A percentile compares a stretch with the other conserved stretches of the same genome.
Evolutionary conservation across 1,140 invertebrate genomes (phyloP).

Genomic region (Lamellibrachia luymesi): DNA sequence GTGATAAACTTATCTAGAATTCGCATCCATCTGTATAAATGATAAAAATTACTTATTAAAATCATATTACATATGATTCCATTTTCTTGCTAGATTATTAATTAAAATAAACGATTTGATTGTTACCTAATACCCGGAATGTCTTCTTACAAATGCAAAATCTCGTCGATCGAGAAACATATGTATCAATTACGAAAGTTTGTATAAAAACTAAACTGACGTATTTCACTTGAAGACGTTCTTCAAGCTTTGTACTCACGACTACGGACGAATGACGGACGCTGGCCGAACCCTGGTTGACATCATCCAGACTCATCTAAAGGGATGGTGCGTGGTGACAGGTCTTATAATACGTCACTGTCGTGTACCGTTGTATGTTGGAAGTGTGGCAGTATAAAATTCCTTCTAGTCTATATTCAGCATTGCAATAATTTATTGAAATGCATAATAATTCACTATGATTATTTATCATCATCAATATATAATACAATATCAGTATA

Average conservation of each 20-base stretch:
- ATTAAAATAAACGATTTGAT: too few species aligned
- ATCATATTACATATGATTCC: too few species aligned
- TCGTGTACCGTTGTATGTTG: background rate
- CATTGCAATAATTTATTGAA: too few species aligned
- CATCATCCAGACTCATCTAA: slow-evolving; percentile 16
- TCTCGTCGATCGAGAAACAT: background rate
- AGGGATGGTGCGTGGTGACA: slow-evolving; percentile 16
- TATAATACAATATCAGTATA: background rate
- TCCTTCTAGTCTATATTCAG: too few species aligned
- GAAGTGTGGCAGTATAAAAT: background rate
- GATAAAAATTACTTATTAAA: too few species aligned
- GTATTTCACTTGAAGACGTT: background rate
- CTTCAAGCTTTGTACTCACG: slow-evolving; percentile 23
- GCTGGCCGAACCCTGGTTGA: slow-evolving; percentile 9
- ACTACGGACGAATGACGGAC: slow-evolving; percentile 25
- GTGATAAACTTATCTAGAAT: too few species aligned
- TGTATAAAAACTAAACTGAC: background rate
- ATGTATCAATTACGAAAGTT: background rate
- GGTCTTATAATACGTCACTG: background rate
- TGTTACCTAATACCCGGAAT: too few species aligned
- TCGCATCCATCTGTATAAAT: too few species aligned
- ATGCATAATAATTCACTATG: too few species aligned
- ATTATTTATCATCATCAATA: background rate
- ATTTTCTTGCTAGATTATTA: too few species aligned
- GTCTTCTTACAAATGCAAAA: background rate